A percentile compares a stretch with the other conserved stretches of the same genome.
Evolutionary conservation across 1,140 invertebrate genomes (phyloP).

Genomic region (Plodia interpunctella): DNA sequence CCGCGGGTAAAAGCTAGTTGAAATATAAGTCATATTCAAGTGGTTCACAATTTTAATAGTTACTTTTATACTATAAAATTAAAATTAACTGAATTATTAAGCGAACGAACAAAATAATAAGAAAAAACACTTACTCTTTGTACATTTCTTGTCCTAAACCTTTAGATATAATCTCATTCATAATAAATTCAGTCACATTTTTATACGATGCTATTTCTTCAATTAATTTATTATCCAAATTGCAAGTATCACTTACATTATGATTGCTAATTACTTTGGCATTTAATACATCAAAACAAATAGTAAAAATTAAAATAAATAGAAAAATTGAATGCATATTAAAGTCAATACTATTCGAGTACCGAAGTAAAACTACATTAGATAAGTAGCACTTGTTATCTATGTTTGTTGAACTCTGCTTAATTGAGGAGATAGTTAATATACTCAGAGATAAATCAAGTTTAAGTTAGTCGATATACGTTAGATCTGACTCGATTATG

Average conservation of each 20-base stretch:
- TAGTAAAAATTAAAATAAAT: background rate
- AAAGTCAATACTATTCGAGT: background rate
- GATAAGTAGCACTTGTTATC: background rate
- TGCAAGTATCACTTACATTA: constrained; percentile 21
- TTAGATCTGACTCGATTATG: too few species aligned
- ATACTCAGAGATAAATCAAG: background rate
- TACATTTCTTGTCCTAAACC: constrained; percentile 7
- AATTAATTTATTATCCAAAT: constrained; percentile 17
- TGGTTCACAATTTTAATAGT: too few species aligned
- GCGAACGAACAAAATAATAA: too few species aligned
- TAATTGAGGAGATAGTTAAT: background rate
- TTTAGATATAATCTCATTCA: constrained; percentile 20
- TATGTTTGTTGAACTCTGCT: constrained; percentile 6
- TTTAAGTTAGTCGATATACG: too few species aligned
- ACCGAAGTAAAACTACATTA: background rate
- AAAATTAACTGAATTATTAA: too few species aligned
- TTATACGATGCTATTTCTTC: constrained; percentile 26
- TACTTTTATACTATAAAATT: too few species aligned
- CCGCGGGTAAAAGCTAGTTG: too few species aligned
- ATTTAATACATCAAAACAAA: background rate
- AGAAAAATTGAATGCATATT: background rate
- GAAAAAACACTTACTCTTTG: constrained; percentile 4
- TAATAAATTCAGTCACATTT: constrained; percentile 25
- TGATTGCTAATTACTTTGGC: constrained; percentile 20
- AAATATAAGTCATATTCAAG: too few species aligned